phyloP scores from a whole-genome alignment of 2,888 invertebrate species.

The Metellina segmentata region DNA sequence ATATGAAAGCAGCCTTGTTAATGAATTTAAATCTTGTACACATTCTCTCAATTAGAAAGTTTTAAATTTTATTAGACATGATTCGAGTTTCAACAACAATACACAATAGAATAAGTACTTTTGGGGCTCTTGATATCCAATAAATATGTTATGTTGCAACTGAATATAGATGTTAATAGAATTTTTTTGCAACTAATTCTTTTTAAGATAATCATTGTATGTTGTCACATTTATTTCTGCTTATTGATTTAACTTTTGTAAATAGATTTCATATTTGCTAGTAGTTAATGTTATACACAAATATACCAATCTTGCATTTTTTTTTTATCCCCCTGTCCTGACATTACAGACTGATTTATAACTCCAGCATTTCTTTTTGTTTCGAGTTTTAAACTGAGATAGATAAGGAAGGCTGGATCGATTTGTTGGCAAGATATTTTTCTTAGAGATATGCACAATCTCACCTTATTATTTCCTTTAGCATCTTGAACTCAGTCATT shows the following conservation, averaged over 20 bases:
- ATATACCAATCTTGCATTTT: neutral
- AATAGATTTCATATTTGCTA: neutral
- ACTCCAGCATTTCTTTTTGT: neutral
- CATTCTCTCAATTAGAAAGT: no score
- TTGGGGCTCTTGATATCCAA: no score
- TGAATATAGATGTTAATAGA: no score
- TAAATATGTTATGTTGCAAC: no score
- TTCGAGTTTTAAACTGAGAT: neutral
- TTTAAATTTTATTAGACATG: no score
- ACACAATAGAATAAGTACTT: no score
- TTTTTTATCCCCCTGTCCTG: neutral
- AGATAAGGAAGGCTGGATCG: slow-evolving; percentile 9
- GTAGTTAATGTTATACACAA: neutral
- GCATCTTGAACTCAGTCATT: slow-evolving; percentile 37
- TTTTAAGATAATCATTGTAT: no score
- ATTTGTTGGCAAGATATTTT: slow-evolving; percentile 1
- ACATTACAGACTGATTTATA: neutral
- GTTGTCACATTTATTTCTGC: neutral
- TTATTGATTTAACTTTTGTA: neutral
- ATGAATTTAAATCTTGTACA: no score
- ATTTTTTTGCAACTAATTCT: no score
- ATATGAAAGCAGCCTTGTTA: no score
- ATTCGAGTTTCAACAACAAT: no score
- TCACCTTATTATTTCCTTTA: neutral
- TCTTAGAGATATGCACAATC: slow-evolving; percentile 6